Evolutionary conservation across 2,113 vertebrate species (phyloP), one percentile per base, ranked within the genome.

Genomic region (Alosa alosa): DNA sequence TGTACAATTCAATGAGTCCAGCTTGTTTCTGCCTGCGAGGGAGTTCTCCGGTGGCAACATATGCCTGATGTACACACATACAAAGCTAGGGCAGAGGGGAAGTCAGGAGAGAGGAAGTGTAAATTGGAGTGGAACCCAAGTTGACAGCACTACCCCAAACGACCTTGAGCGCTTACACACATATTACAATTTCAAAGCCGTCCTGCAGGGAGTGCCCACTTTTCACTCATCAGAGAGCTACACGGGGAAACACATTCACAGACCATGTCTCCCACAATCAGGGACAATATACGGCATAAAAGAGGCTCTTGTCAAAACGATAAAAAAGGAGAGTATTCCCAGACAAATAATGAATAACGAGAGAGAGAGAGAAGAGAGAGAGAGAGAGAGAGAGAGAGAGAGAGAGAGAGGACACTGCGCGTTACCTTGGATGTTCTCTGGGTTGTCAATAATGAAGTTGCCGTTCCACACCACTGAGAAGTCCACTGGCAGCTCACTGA

Each of bases 381-480:
- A 72, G 22, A 25, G 25, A 72, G 22, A 72, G 64, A 78, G 81
- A 47, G 57, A 45, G 13, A 45, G 55, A 45, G 25, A 78, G 78
- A 52, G 82, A 83, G 46, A 31, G 82, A 31, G 47, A 17, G 47
- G 68, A 82, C 7, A 85, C 18, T 64, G 52, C 31, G 64, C 1
- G 22, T 88, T 94, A 99, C 98, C 98, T 97, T 97, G 96, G 90
- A 99, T 96, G 45, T 97, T 94, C 92, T 98, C 97, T 0, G 98
- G 98, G 93, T 99, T 99, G 94, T 99, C 98, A 7, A 99, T 99
- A 86, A 99, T 96, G 72, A 99, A 99, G 92, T 99, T 99, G 86
- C 98, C 98, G 0, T 99, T 99, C 98, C 98, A 99, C 52, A 99
- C 97, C 90, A 99, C 98, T 0, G 98, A 98, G 57, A 99, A 99